phyloP scores from a whole-genome alignment of 2,113 vertebrate genomes.

The Dromaius novaehollandiae region DNA sequence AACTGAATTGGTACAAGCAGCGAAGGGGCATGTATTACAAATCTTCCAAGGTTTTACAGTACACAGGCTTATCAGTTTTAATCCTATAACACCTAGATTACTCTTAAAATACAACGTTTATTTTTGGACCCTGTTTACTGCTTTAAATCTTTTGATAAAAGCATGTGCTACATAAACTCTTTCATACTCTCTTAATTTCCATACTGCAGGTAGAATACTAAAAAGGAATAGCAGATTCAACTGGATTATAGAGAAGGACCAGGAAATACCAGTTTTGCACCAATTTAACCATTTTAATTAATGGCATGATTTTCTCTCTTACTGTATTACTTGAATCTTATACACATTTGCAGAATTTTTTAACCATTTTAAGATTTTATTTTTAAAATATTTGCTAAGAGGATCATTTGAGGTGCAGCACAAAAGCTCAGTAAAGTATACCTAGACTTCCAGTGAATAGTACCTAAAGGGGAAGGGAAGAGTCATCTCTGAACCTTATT shows the following conservation, averaged over 20 bases:
- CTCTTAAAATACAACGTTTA: slow-evolving; percentile 8
- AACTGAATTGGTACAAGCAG: background rate
- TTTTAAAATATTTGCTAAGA: background rate
- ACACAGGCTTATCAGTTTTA: slow-evolving; percentile 5
- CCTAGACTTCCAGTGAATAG: background rate
- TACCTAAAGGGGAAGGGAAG: background rate
- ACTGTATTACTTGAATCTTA: background rate
- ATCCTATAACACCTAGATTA: slow-evolving; percentile 29
- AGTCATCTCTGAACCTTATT: background rate
- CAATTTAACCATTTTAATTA: background rate
- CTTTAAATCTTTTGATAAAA: slow-evolving; percentile 25
- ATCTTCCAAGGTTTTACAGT: background rate
- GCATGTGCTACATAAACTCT: background rate
- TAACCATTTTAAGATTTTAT: background rate
- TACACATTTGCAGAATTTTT: background rate
- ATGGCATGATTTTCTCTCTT: background rate
- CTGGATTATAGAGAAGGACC: background rate
- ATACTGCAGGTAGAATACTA: background rate
- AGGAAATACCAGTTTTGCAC: background rate
- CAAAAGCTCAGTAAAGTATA: accelerated
- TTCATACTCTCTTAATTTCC: background rate
- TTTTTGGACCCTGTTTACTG: background rate
- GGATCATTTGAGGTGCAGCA: background rate
- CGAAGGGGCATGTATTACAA: background rate
- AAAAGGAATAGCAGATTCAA: background rate